These are phyloP conservation scores for Pangasianodon gigas DNA, from an alignment of 2,113 vertebrate species.

Conservation along the genomic window DNA sequence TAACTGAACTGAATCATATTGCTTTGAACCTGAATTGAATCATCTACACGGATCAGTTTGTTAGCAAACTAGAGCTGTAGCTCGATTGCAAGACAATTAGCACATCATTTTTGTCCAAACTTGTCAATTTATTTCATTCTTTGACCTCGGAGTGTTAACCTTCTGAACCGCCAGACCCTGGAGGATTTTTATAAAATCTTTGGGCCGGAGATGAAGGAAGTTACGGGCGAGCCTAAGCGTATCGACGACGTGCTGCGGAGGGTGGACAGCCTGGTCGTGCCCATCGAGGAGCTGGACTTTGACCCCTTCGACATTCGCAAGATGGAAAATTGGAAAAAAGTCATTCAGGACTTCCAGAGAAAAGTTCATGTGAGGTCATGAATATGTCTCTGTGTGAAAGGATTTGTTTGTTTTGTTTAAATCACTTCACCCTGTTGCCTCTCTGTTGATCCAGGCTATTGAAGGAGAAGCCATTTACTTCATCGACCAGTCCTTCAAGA, in stretches of 20 bases:
- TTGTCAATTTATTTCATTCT: background rate
- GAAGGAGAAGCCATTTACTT: slow-evolving; percentile 85
- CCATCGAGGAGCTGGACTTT: slow-evolving; percentile 79
- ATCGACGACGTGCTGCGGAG: slow-evolving; percentile 77
- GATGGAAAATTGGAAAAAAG: slow-evolving; percentile 77
- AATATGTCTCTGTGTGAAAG: background rate
- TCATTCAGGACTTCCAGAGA: slow-evolving; percentile 81
- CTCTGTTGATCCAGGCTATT: slow-evolving; percentile 73
- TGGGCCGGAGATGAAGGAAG: slow-evolving; percentile 81
- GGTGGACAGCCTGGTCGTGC: slow-evolving; percentile 79
- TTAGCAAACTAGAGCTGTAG: background rate
- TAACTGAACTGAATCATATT: background rate
- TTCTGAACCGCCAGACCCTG: slow-evolving; percentile 70
- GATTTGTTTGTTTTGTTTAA: background rate
- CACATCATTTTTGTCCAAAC: background rate
- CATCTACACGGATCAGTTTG: background rate
- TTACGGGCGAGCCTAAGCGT: slow-evolving; percentile 80
- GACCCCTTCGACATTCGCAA: slow-evolving; percentile 80
- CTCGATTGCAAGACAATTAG: background rate
- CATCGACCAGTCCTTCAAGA: slow-evolving; percentile 89
- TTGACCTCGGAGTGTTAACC: background rate
- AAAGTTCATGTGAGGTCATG: slow-evolving; percentile 76
- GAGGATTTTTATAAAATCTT: slow-evolving; percentile 90
- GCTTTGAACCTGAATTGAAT: background rate
- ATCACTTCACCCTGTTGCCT: background rate